Conservation (phyloP, 2,113 vertebrate species). For the Scortum barcoo region DNA sequence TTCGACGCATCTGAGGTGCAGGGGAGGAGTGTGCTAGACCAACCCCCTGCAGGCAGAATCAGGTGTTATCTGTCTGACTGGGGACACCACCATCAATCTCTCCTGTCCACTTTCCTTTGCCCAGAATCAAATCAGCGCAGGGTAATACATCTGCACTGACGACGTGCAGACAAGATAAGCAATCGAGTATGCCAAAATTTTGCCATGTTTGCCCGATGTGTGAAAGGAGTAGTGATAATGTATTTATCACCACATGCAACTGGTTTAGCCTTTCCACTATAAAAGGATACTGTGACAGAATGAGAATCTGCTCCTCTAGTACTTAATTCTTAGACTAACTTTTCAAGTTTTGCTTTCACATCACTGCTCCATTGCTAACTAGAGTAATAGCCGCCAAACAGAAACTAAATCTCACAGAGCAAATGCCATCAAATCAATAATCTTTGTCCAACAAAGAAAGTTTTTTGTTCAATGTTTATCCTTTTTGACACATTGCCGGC, state of each 20-base stretch:
- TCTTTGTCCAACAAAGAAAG: neutral
- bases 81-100: slow-evolving; percentile 84
- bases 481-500: neutral
- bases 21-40: slow-evolving; percentile 64
- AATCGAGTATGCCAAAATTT: slow-evolving; percentile 43
- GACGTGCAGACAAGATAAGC: slow-evolving; percentile 63
- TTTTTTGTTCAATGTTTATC: neutral
- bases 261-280: slow-evolving; percentile 26
- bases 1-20: slow-evolving; percentile 56
- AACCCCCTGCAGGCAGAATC: slow-evolving; percentile 81
- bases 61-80: slow-evolving; percentile 84
- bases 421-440: neutral
- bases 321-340: slow-evolving; percentile 1
- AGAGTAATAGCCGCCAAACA: neutral
- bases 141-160: slow-evolving; percentile 68
- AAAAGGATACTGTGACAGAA: slow-evolving; percentile 14
- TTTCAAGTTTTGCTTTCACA: neutral
- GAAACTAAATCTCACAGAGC: neutral
- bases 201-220: slow-evolving; percentile 52
- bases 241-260: slow-evolving; percentile 47
- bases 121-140: slow-evolving; percentile 72
- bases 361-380: neutral
- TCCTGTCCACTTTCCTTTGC: slow-evolving; percentile 74
- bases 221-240: slow-evolving; percentile 32
- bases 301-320: neutral